Conservation (phyloP, 2,797 vertebrate species). For the Crenichthys baileyi region DNA sequence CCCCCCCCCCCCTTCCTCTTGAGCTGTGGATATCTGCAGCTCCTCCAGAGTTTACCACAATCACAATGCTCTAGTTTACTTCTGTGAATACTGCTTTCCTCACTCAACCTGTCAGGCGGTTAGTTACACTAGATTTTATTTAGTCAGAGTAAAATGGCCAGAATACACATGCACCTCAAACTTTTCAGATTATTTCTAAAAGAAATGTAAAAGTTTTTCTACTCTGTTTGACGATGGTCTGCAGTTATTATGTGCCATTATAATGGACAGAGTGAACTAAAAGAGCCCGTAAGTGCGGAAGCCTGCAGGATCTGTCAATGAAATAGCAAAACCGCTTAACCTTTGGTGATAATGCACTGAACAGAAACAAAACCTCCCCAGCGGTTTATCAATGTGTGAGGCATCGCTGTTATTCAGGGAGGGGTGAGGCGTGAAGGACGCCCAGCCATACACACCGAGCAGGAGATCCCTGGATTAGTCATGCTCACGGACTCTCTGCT, state of each 20-base stretch:
- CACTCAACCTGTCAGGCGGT: background rate
- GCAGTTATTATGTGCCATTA: background rate
- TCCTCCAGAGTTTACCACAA: background rate
- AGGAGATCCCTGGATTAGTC: conserved; percentile 76
- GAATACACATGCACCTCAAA: background rate
- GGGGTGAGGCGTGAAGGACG: conserved; percentile 68
- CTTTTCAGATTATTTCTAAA: background rate
- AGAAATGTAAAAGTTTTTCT: background rate
- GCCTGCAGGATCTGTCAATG: conserved; percentile 2
- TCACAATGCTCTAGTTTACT: too few species aligned
- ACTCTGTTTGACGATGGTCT: too few species aligned
- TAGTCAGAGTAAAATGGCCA: background rate
- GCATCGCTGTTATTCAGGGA: conserved; percentile 35
- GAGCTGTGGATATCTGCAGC: background rate
- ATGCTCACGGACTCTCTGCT: conserved; percentile 44
- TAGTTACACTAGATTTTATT: background rate
- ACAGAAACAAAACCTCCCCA: conserved; percentile 9
- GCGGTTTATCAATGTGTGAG: conserved; percentile 9
- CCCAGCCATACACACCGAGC: conserved; percentile 45
- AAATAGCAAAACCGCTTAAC: conserved; percentile 13
- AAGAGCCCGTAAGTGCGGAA: background rate
- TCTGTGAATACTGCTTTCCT: background rate
- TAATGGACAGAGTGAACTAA: background rate
- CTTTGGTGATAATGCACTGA: conserved; percentile 18
- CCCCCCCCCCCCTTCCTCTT: background rate